phyloP scores from a whole-genome alignment of 2,888 invertebrate species.

The Schizotus pectinicornis region DNA sequence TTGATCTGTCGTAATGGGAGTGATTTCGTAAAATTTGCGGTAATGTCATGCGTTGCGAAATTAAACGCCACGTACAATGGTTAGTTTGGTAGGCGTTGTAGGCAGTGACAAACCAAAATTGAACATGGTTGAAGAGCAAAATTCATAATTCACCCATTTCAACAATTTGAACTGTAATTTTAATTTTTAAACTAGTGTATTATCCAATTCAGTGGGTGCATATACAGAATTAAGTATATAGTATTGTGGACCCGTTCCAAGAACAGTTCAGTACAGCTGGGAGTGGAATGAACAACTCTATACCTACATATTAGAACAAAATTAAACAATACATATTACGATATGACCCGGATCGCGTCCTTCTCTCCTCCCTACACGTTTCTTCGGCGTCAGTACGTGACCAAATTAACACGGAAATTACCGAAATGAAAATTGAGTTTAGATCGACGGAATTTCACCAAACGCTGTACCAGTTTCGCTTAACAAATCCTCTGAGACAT shows the following conservation, averaged over 20 bases:
- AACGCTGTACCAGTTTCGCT: constrained; percentile 23
- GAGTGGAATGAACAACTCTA: constrained; percentile 16
- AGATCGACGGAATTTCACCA: constrained; percentile 29
- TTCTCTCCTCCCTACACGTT: constrained; percentile 17
- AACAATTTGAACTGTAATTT: constrained; percentile 4
- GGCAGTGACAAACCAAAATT: too few species aligned
- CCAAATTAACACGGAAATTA: constrained; percentile 31
- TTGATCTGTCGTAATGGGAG: too few species aligned
- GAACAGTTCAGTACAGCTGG: constrained; percentile 9
- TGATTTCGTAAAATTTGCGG: constrained; percentile 8
- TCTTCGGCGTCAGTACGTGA: constrained; percentile 23
- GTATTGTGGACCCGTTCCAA: constrained; percentile 15
- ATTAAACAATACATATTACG: constrained; percentile 27
- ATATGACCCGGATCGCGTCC: constrained; percentile 15
- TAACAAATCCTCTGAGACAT: constrained; percentile 28
- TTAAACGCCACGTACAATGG: constrained; percentile 9
- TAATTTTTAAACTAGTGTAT: constrained; percentile 11
- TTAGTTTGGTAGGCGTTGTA: too few species aligned
- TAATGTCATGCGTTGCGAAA: constrained; percentile 15
- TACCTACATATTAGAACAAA: constrained; percentile 20
- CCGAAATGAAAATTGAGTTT: constrained; percentile 32
- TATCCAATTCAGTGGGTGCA: constrained; percentile 11
- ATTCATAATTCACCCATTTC: too few species aligned
- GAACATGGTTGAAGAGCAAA: too few species aligned
- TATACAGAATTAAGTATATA: constrained; percentile 19